Evolutionary conservation across 2,797 vertebrate genomes (phyloP), one percentile per base, ranked within the genome.

Genomic region (Epinephelus coioides): DNA sequence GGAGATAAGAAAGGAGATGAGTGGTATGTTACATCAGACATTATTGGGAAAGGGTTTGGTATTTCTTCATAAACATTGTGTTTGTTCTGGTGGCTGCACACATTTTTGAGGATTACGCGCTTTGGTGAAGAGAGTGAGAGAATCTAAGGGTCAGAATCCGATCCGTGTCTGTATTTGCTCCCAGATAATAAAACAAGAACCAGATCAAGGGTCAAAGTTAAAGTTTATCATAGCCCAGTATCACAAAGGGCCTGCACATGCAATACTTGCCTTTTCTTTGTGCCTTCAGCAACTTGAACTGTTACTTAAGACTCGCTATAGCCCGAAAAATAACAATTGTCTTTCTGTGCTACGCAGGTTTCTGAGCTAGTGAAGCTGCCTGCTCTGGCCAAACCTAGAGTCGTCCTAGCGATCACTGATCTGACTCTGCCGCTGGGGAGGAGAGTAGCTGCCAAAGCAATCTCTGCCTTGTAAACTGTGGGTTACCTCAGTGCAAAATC

Each of bases 341-440:
- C 9, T 72, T 6, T 66, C 21, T 81, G 3, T 85, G 11, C 27
- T n/a, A 8, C 68, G 18, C 92, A 99, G 98, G 97, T 99, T 17
- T 97, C 98, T 0, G 98, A 99, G 87, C 93, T 99, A 92, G 97
- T 99, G 87, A 99, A 99, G 86, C 95, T 98, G 15, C 97, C 98
- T 3, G 96, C 96, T 57, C 94, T 99, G 92, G 98, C 98, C 86
- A 98, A 97, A 76, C 98, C 98, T 59, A 97, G 95, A 91, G 97
- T 97, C 0, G 96, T 99, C 6, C 90, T 99, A 89, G 97, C 97
- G 71, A 98, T 99, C 94, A 98, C 98, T 0, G 98, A 99, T 86
- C 95, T 99, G 85, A 97, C 96, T 63, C 95, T 99, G 86, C 97
- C 98, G 0, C 94, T 99, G 87, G 98, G 98, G 4, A 96, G 98